Base-by-base conservation (phyloP, 2,888 invertebrate genomes). In the Dioctria linearis region DNA sequence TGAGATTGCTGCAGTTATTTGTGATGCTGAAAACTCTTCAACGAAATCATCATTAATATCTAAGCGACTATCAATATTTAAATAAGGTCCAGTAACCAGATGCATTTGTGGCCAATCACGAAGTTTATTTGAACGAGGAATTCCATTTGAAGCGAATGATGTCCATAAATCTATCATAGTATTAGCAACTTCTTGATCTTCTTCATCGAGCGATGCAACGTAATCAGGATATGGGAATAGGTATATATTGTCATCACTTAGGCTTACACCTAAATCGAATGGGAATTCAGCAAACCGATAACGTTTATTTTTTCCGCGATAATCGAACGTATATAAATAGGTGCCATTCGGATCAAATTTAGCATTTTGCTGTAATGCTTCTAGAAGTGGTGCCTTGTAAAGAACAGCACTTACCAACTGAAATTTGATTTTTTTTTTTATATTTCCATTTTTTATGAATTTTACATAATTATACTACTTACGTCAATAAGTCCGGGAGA, bases 191-290 rank as follows among this genome's bases (percentile, higher is more conserved):
- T 84, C 82, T 42, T 86, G 85, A 73, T 90, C 90, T 4, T 83
- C 81, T 0, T 84, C 83, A 82, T 88, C 89, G 5, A 90, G 84
- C 0, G 82, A 82, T 43, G 87, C 87, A 3, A 86, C 86, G 71
- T 88, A 86, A 37, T 83, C 84, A 0, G 89, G 88, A 78, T 86
- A 89, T 3, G 89, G 89, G 84, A 92, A 92, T 39, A 92, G 84
- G 83, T 92, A 91, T 25, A 92, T 89, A 5, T 91, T 88, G 81
- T 92, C 92, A 83, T 92, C 91, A 13, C 92, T 91, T 79, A 92
- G 91, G 63, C 91, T 90, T 4, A 91, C 90, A 51, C 92, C 90
- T 71, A 89, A 87, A 61, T 87, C 86, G 80, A 90, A 90, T 0
- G 90, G 90, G 83, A 89, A 83, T 0, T 87, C 86, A 37, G 86